Evolutionary conservation across 2,888 invertebrate genomes (phyloP).

Genomic region (Cryptosula pallasiana): DNA sequence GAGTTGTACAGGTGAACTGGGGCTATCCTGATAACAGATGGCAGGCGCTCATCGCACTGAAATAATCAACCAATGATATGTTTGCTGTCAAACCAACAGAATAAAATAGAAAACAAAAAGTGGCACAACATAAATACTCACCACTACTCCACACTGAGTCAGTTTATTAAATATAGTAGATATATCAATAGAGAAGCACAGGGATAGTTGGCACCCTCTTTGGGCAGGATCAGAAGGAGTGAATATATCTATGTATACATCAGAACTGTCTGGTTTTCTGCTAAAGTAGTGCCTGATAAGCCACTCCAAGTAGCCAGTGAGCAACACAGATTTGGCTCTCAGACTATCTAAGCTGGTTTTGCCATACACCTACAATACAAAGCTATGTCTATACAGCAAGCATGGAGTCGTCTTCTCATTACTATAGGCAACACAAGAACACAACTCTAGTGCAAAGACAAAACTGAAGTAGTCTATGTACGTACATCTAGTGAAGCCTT

Average conservation of each 20-base stretch:
- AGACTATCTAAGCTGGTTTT: constrained; percentile 54
- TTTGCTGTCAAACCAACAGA: not conserved
- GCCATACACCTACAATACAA: constrained; percentile 56
- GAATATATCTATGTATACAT: constrained; percentile 50
- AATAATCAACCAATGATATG: constrained; percentile 32
- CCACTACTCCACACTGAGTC: constrained; percentile 56
- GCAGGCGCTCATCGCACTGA: constrained; percentile 58
- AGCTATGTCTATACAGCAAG: too few species aligned
- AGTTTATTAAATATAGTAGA: constrained; percentile 54
- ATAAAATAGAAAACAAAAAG: not conserved
- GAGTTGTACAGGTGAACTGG: constrained; percentile 59
- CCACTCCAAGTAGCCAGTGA: constrained; percentile 59
- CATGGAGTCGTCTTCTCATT: too few species aligned
- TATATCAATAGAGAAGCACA: constrained; percentile 54
- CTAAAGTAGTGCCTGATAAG: constrained; percentile 45
- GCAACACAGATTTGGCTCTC: constrained; percentile 54
- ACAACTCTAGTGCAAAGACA: too few species aligned
- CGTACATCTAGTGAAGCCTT: constrained; percentile 54
- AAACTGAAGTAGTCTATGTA: too few species aligned
- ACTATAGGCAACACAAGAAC: too few species aligned
- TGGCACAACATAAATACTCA: constrained; percentile 38
- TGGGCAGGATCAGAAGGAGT: constrained; percentile 57
- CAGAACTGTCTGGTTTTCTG: constrained; percentile 21
- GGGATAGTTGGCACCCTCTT: constrained; percentile 58
- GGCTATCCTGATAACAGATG: constrained; percentile 57